These are phyloP conservation scores for Neoascia interrupta DNA, from an alignment of 2,888 invertebrate species.

Conservation along the genomic window DNA sequence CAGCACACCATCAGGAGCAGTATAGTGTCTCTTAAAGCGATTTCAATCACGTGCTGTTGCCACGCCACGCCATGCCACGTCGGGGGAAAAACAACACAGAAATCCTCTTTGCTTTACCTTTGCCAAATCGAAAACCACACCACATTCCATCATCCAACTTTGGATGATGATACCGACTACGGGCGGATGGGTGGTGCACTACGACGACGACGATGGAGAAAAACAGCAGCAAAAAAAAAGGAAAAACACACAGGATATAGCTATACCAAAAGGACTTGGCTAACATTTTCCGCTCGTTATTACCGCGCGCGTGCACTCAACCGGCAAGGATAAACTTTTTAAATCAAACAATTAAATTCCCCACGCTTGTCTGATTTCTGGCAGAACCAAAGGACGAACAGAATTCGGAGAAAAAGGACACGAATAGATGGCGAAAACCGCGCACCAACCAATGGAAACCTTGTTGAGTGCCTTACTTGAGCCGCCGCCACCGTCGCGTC, in stretches of 20 bases:
- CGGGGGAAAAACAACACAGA: too few relatives aligned
- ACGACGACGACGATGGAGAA: too few relatives aligned
- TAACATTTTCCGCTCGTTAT: conserved; percentile 69
- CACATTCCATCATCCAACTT: conserved; percentile 34
- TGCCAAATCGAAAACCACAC: conserved; percentile 51
- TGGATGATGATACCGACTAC: conserved; percentile 16
- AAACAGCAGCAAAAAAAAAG: conserved; percentile 1
- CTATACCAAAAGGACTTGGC: conserved; percentile 58
- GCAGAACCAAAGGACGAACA: conserved; percentile 30
- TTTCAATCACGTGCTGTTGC: too few relatives aligned
- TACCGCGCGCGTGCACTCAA: conserved; percentile 69
- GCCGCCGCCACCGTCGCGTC: conserved; percentile 18
- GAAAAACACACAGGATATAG: too few relatives aligned
- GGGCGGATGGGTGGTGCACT: neutral
- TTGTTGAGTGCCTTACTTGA: conserved; percentile 26
- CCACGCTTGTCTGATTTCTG: conserved; percentile 70
- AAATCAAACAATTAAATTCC: conserved; percentile 72
- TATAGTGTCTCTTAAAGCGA: conserved; percentile 4
- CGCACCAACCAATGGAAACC: conserved; percentile 18
- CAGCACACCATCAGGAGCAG: neutral
- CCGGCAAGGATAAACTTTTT: conserved; percentile 70
- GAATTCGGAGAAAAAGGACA: conserved; percentile 45
- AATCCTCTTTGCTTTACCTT: too few relatives aligned
- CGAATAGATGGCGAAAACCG: conserved; percentile 21
- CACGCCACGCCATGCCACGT: too few relatives aligned